Evolutionary conservation across 2,797 vertebrate genomes (phyloP), one percentile per base, ranked within the genome.

Genomic region (Leptoclinus maculatus): DNA sequence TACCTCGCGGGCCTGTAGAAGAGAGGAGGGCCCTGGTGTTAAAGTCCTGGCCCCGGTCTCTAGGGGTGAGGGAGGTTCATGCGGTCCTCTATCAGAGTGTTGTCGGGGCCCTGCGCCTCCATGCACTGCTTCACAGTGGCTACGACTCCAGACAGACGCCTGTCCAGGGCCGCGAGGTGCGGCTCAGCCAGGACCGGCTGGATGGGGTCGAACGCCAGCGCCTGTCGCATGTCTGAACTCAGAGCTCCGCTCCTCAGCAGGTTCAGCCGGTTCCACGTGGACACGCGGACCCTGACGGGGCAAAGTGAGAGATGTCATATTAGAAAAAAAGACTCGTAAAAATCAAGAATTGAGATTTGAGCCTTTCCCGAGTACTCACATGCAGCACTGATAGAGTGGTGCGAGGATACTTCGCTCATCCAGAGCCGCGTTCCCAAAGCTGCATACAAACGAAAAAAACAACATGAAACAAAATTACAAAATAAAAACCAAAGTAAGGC

Each of bases 371-470:
- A 49, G 45, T 82, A 97, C 98, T 99, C 94, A 99, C 98, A 99
- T 99, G 97, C 98, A 99, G 81, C 98, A 99, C 93, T 99, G 98
- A 85, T 99, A 99, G 66, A 99, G 96, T 16, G 98, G 97, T 47
- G 98, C 98, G 9, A 99, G 95, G 87, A 99, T 99, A 88, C 98
- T 99, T 94, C 98, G 96, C 93, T 99, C 98, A 82, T 99, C 98
- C 90, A 98, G 84, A 25, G 96, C 95, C 12, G 98, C 95, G 68
- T 99, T 99, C 77, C 98, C 98, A 89, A 99, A 99, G 93, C 98
- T 99, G 94, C 56, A 86, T 9, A 45, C 11, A 43, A 5, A 27
- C 8, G 8, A 70, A 8, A 38, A 23, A 69, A 68, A 76, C n/a
- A 49, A 38, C 4, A 45, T 8, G 2, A 77, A 39, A 45, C 19